A percentile compares a stretch with the other conserved stretches of the same genome.
These are phyloP conservation scores for Neopelma chrysocephalum DNA, from an alignment of 2,797 vertebrate species.

Conservation along the genomic window DNA sequence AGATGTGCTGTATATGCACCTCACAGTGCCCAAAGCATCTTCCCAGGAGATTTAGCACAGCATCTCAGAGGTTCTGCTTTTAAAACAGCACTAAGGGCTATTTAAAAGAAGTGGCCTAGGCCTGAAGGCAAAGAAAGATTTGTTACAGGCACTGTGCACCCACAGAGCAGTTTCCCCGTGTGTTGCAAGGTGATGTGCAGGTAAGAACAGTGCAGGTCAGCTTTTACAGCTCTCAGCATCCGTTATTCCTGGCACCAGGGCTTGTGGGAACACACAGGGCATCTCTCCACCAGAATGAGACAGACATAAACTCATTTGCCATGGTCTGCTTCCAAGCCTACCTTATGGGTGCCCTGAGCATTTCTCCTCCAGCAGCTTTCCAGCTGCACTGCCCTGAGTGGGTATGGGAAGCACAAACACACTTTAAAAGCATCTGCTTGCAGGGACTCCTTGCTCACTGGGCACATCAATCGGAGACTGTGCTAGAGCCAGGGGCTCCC, in stretches of 20 bases:
- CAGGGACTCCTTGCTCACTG: background rate
- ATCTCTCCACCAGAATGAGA: background rate
- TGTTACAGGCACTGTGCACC: background rate
- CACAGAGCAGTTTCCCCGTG: accelerated
- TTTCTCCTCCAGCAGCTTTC: background rate
- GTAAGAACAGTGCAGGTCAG: background rate
- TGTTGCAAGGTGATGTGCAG: background rate
- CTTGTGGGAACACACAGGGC: background rate
- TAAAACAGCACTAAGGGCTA: background rate
- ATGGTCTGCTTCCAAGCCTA: background rate
- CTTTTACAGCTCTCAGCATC: background rate
- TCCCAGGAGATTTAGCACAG: background rate
- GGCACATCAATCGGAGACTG: background rate
- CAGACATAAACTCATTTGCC: accelerated
- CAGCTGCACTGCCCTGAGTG: background rate
- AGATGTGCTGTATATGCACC: background rate
- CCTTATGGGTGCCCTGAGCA: background rate
- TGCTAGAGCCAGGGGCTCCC: background rate
- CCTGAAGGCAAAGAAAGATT: background rate
- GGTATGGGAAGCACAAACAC: background rate
- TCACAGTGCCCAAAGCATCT: background rate
- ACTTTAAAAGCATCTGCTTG: background rate
- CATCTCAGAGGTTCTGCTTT: background rate
- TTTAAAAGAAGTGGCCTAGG: background rate
- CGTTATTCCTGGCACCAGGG: background rate